Base-by-base conservation (phyloP, 1,140 invertebrate species). In the Heliothis subflexa region DNA sequence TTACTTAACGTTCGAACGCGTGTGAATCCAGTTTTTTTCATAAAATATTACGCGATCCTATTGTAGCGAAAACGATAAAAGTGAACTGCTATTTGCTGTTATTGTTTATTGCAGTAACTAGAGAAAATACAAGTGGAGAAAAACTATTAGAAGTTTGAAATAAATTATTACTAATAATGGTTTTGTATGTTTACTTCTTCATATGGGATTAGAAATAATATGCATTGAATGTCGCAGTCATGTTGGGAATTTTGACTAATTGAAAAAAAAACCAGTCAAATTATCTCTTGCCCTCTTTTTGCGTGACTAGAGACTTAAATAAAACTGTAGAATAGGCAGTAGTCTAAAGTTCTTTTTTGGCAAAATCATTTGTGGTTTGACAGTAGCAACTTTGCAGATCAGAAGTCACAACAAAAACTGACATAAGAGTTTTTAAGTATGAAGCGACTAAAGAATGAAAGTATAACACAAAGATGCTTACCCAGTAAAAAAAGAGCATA, bases 11-110 rank as follows among this genome's bases (percentile, higher is more conserved):
- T 62, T 62, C 47, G 57, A 64, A 62, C 73, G 73, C 73, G 49
- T 75, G 73, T 75, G 73, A 75, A 62, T 50, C n/a, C 5, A 64
- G 68, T 47, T 64, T 75, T 75, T 75, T 75, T 62, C 33, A 25
- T 50, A 25, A 73, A 57, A 73, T 57, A 73, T 73, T 73, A 73
- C 70, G 54, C 33, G 71, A 61, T 21, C 33, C 28, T 57, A 72
- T 59, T 59, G 71, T n/a, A 59, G 50, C 33, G 33, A 57, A 55
- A 45, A 57, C 21, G 64, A 50, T 68, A 47, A 3, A 73, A 57
- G 54, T 49, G 49, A 61, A 0, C 59, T 33, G 18, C 28, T 13
- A 25, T 10, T 33, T 25, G 28, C 55, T 52, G 28, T n/a, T 21
- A 71, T 71, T 52, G 55, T 55, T 50, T 68, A 68, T 68, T 50